These are phyloP conservation scores for Bombylius major DNA, from an alignment of 2,888 invertebrate genomes.

Conservation along the genomic window DNA sequence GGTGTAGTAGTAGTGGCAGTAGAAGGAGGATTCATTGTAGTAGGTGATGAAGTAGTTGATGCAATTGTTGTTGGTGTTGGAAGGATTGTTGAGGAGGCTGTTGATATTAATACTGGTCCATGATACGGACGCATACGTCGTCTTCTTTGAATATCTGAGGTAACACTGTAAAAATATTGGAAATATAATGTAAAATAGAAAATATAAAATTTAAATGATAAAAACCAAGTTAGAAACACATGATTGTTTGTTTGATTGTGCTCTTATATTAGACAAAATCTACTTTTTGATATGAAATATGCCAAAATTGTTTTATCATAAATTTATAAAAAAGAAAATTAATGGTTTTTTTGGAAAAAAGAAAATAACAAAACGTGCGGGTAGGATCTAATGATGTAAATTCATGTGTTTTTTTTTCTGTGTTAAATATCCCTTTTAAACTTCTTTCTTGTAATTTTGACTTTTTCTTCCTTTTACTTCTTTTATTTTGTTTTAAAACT, in stretches of 20 bases:
- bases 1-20: too few species aligned
- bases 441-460: too few species aligned
- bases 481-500: too few species aligned
- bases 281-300: too few species aligned
- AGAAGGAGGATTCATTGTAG: too few species aligned
- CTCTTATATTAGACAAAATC: not conserved
- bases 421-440: not conserved
- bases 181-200: not conserved
- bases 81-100: not conserved
- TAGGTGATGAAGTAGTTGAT: too few species aligned
- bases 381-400: too few species aligned
- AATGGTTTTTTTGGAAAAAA: not conserved
- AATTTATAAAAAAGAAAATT: not conserved
- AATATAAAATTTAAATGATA: not conserved
- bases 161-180: not conserved
- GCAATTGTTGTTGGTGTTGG: not conserved
- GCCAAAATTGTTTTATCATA: too few species aligned
- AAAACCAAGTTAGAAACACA: too few species aligned
- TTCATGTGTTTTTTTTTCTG: not conserved
- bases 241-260: too few species aligned
- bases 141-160: not conserved
- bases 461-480: too few species aligned
- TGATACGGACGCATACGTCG: constrained; percentile 1
- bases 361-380: too few species aligned
- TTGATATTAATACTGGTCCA: not conserved